Conservation (phyloP, 2,888 invertebrate genomes). For the Plagodis dolabraria region DNA sequence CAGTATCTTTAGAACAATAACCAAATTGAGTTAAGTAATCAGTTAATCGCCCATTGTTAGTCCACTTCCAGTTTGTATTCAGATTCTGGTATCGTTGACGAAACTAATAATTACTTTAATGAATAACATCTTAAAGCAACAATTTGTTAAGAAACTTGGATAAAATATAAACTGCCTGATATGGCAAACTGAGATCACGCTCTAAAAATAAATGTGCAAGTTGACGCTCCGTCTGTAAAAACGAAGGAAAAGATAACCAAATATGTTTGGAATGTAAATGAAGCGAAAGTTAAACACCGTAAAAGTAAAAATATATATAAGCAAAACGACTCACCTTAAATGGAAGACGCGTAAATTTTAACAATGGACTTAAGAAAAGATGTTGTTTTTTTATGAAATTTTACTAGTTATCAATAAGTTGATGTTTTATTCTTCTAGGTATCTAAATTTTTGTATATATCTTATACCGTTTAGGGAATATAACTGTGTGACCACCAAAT, state of each 20-base stretch:
- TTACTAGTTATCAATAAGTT: too few relatives aligned
- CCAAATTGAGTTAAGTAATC: conserved; percentile 47
- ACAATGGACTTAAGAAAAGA: neutral
- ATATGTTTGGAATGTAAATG: conserved; percentile 40
- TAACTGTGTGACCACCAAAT: too few relatives aligned
- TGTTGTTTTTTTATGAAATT: neutral
- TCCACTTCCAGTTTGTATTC: conserved; percentile 34
- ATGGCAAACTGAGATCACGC: conserved; percentile 35
- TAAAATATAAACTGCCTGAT: conserved; percentile 28
- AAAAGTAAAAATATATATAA: conserved; percentile 27
- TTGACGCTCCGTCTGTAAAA: conserved; percentile 27
- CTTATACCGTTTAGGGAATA: too few relatives aligned
- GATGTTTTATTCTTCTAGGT: too few relatives aligned
- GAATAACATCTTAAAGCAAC: conserved; percentile 43
- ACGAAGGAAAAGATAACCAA: conserved; percentile 30
- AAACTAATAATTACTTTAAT: conserved; percentile 56
- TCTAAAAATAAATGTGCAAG: conserved; percentile 38
- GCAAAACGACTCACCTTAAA: conserved; percentile 29
- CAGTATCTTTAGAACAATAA: conserved; percentile 34
- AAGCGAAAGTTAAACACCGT: conserved; percentile 38
- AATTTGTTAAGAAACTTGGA: conserved; percentile 41
- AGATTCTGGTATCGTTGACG: conserved; percentile 54
- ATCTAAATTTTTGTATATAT: too few relatives aligned
- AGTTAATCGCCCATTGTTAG: conserved; percentile 46
- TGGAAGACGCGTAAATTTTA: conserved; percentile 10